Evolutionary conservation across 2,797 vertebrate species (phyloP), one percentile per base, ranked within the genome.

Genomic region (Potorous gilbertii): DNA sequence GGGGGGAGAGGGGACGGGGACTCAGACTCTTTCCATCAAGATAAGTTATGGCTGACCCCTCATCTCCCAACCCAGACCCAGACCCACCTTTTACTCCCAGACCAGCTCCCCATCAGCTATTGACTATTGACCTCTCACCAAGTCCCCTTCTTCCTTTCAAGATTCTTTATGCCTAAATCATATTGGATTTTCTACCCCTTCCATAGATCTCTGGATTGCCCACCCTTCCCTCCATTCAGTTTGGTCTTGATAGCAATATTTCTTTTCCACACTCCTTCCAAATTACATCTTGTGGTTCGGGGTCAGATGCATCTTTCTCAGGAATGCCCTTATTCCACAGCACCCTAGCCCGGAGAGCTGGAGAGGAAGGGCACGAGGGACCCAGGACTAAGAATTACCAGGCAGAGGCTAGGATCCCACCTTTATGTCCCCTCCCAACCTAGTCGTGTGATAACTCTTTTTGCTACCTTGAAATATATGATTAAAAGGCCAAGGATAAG

Each of bases 381-480:
- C 40, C 54, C 81, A 31, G 93, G 54, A 95, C 95, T 74, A 91
- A 95, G 95, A 95, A 95, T 74, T 74, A 40, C 6, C 31, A 66
- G 62, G 13, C 14, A 66, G 62, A 54, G 66, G 90, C 55, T 93
- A 59, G 81, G 90, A 52, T 94, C 90, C 89, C 87, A 50, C 87
- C 90, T 27, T 81, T 90, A 31, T 55, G n/a, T 94, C 56, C 74
- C 92, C n/a, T 94, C 55, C 50, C 14, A 92, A 46, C 57, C 81
- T 89, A 92, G 54, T 56, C n/a, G 21, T 40, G 11, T 40, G 27
- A 92, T 91, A 14, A 90, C 56, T 95, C 50, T 31, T 95, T 95
- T 50, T 55, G 66, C 21, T 46, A 54, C n/a, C 52, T 89, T 50
- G 62, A 54, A 90, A 81, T 81, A 46, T 81, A 46, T 11, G 40